Percentiles rank a stretch among this genome's conserved stretches.
phyloP scores from a whole-genome alignment of 2,797 vertebrate species.

The Okamejei kenojei region DNA sequence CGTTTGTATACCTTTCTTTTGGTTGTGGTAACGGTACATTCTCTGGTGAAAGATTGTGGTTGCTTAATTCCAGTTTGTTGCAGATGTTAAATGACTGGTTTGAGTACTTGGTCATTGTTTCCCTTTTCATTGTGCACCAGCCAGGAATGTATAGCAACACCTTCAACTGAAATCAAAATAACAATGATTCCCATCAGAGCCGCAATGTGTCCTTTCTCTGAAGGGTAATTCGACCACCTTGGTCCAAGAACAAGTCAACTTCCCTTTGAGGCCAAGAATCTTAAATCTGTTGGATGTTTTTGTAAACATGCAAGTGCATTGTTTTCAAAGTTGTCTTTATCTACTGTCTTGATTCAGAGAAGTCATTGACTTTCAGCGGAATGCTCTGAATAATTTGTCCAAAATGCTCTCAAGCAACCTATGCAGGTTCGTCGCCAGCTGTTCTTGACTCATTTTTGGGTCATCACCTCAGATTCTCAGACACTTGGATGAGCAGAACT shows the following conservation, averaged over 20 bases:
- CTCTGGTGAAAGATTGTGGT: background rate
- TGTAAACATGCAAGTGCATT: background rate
- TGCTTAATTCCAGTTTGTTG: background rate
- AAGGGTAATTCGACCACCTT: background rate
- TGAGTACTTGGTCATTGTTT: background rate
- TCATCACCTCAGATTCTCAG: background rate
- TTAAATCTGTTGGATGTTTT: background rate
- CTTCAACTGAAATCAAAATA: background rate
- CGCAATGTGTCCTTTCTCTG: background rate
- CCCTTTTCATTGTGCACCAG: background rate
- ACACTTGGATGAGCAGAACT: background rate
- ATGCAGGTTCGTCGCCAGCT: background rate
- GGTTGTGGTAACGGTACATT: background rate
- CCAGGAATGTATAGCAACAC: background rate
- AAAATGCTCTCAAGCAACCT: background rate
- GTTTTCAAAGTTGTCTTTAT: background rate
- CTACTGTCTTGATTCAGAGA: background rate
- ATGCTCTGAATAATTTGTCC: constrained; percentile 7
- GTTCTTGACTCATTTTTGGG: background rate
- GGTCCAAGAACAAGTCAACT: background rate
- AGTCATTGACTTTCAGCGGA: background rate
- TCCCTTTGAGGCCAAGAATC: background rate
- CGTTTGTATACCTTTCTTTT: background rate
- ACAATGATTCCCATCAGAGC: background rate
- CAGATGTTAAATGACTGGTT: background rate